Evolutionary conservation across 1,140 invertebrate species (phyloP).

Genomic region (Psix sp.): DNA sequence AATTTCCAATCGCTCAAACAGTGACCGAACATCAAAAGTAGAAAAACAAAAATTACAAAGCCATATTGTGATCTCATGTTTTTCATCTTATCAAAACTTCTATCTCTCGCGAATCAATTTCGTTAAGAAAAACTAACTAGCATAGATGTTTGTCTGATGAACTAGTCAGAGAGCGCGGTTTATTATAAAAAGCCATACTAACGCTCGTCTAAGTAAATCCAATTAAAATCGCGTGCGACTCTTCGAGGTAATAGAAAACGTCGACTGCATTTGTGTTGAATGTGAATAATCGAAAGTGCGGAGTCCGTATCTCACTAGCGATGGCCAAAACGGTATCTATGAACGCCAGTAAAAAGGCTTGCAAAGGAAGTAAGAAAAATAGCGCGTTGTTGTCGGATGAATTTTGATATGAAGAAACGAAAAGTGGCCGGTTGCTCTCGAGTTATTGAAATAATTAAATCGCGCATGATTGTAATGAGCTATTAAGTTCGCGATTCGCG

Average conservation of each 20-base stretch:
- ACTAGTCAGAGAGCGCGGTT: background rate
- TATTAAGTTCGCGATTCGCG: background rate
- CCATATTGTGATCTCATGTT: background rate
- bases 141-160: background rate
- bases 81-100: too few species aligned
- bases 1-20: background rate
- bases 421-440: background rate
- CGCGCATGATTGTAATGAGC: background rate
- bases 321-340: background rate
- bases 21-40: background rate
- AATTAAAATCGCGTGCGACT: conserved; percentile 35
- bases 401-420: conserved; percentile 2
- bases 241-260: conserved; percentile 13
- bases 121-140: background rate
- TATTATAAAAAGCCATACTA: conserved; percentile 10
- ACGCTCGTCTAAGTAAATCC: conserved; percentile 17
- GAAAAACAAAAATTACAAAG: background rate
- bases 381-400: too few species aligned
- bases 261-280: background rate
- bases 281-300: conserved; percentile 1
- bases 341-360: background rate
- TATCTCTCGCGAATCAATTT: too few species aligned
- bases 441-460: background rate
- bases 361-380: background rate
- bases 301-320: background rate